Conservation (phyloP, 1,140 invertebrate species). For the Planococcus citri region DNA sequence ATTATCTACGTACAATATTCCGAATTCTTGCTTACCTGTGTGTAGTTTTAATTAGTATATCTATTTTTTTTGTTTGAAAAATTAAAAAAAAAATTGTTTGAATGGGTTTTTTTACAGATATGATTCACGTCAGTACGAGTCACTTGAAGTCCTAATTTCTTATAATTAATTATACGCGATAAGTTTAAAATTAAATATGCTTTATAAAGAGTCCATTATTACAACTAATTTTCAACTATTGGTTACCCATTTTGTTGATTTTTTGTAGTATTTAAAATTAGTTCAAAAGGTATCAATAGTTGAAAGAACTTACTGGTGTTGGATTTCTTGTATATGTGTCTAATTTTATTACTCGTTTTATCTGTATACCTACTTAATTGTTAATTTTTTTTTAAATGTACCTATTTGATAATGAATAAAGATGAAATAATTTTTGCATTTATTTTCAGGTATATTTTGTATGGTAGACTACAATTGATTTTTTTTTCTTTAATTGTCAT, state of each 20-base stretch:
- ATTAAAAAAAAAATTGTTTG: not conserved
- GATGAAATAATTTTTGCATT: too few species aligned
- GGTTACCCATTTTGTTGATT: not conserved
- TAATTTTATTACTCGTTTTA: not conserved
- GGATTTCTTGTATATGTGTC: not conserved
- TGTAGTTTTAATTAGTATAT: too few species aligned
- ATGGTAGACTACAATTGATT: too few species aligned
- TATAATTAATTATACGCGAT: not conserved
- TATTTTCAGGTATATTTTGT: too few species aligned
- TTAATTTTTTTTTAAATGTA: not conserved
- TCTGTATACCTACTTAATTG: not conserved
- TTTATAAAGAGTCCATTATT: too few species aligned
- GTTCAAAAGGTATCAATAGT: not conserved
- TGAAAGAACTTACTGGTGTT: not conserved
- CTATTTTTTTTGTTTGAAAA: too few species aligned
- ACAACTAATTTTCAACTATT: not conserved
- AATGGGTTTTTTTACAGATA: not conserved
- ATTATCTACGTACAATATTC: too few species aligned
- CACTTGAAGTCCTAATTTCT: not conserved
- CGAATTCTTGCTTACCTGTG: too few species aligned
- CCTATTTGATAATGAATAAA: too few species aligned
- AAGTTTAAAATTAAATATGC: not conserved
- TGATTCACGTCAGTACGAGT: not conserved
- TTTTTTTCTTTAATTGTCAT: too few species aligned
- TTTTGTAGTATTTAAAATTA: constrained; percentile 3